These are phyloP conservation scores for Murina feae DNA, from an alignment of 2,113 vertebrate species.

Conservation along the genomic window DNA sequence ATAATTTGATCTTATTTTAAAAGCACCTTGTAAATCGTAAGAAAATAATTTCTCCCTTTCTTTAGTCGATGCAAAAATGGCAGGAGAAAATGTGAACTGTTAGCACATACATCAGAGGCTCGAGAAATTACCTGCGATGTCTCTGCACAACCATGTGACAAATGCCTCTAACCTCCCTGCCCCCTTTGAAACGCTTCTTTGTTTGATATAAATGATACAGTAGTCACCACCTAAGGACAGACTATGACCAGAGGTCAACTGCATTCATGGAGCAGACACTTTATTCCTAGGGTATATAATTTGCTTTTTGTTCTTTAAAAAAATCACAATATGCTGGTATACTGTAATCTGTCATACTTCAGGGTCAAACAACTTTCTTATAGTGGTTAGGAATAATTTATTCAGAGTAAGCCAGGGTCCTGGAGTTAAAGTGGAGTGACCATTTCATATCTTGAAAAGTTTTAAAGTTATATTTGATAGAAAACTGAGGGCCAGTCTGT, in stretches of 20 bases:
- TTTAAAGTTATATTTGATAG: background rate
- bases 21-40: background rate
- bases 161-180: constrained; percentile 39
- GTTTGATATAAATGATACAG: constrained; percentile 56
- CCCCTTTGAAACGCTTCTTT: constrained; percentile 50
- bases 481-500: background rate
- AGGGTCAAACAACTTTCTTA: constrained; percentile 40
- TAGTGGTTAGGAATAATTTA: constrained; percentile 18
- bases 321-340: background rate
- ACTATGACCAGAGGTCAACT: constrained; percentile 21
- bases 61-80: constrained; percentile 23
- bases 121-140: constrained; percentile 55
- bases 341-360: constrained; percentile 52
- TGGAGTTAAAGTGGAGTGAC: background rate
- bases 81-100: constrained; percentile 54
- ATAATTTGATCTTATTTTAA: constrained; percentile 26
- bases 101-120: constrained; percentile 37
- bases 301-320: constrained; percentile 19
- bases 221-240: constrained; percentile 51
- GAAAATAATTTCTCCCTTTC: background rate
- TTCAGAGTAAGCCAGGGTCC: background rate
- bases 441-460: constrained; percentile 12
- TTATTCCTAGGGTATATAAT: constrained; percentile 36
- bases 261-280: constrained; percentile 38
- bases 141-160: constrained; percentile 43